Percentiles rank a stretch among this genome's conserved stretches.
Evolutionary conservation across 2,888 invertebrate genomes (phyloP).

Genomic region (Neoitamus cyanurus): DNA sequence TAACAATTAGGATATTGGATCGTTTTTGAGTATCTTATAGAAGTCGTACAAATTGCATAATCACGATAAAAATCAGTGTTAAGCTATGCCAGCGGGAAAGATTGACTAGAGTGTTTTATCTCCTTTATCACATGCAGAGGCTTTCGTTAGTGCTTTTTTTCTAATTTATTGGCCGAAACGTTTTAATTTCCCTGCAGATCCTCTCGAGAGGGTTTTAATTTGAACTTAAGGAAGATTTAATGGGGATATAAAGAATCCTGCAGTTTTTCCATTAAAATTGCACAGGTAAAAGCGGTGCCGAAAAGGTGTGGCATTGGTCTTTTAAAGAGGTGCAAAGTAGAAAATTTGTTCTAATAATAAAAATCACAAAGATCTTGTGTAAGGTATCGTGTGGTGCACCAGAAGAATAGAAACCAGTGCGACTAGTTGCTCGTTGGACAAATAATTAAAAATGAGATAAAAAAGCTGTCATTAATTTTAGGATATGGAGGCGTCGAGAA

Average conservation of each 20-base stretch:
- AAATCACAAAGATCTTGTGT: neutral
- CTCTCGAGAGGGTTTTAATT: neutral
- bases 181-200: neutral
- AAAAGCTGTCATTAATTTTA: too few species aligned
- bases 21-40: too few species aligned
- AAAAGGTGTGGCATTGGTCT: neutral
- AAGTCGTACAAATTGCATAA: too few species aligned
- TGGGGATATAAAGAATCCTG: neutral
- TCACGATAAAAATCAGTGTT: too few species aligned
- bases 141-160: neutral
- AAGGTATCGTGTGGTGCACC: neutral
- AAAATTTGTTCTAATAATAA: neutral
- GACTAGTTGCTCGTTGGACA: too few species aligned
- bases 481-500: too few species aligned
- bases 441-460: too few species aligned
- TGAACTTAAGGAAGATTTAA: slow-evolving; percentile 5
- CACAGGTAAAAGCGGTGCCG: neutral
- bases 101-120: neutral
- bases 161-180: neutral
- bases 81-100: neutral
- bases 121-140: neutral
- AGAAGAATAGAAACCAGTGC: too few species aligned
- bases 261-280: neutral
- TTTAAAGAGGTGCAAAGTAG: neutral
- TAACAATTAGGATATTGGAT: too few species aligned